Percentiles rank a stretch among this genome's conserved stretches.
Conservation (phyloP, 1,140 invertebrate genomes). For the Akabosia matsudoensis region DNA sequence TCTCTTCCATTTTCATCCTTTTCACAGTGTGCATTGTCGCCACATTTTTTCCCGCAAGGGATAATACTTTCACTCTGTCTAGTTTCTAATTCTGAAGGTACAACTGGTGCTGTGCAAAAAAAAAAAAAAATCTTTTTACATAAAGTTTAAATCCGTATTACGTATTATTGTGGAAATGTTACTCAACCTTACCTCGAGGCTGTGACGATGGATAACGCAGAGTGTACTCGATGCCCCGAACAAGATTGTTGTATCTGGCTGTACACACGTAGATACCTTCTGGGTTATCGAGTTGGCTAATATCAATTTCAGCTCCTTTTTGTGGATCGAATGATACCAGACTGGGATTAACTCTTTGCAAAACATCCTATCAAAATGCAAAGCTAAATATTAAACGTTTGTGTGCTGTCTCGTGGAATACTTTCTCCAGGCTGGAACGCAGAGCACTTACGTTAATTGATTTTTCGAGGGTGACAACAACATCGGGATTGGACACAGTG, state of each 20-base stretch:
- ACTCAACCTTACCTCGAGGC: neutral
- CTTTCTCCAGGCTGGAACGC: no score
- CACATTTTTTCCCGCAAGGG: constrained; percentile 72
- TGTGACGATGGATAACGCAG: neutral
- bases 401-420: no score
- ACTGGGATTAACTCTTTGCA: constrained; percentile 17
- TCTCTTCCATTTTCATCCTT: constrained; percentile 70
- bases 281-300: constrained; percentile 20
- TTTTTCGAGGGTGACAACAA: constrained; percentile 36
- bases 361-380: constrained; percentile 25
- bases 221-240: constrained; percentile 30
- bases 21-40: constrained; percentile 75
- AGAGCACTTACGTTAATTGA: constrained; percentile 36
- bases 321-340: constrained; percentile 29
- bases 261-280: constrained; percentile 41
- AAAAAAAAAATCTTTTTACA: no score
- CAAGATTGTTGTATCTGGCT: constrained; percentile 22
- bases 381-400: neutral
- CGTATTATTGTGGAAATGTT: no score
- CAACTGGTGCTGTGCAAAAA: no score
- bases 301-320: constrained; percentile 28
- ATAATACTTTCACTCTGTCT: constrained; percentile 47
- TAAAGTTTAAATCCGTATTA: no score
- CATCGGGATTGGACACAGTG: constrained; percentile 36
- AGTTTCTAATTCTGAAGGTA: neutral